Conservation (phyloP, 2,888 invertebrate genomes). For the Pyrrhosoma nymphula region DNA sequence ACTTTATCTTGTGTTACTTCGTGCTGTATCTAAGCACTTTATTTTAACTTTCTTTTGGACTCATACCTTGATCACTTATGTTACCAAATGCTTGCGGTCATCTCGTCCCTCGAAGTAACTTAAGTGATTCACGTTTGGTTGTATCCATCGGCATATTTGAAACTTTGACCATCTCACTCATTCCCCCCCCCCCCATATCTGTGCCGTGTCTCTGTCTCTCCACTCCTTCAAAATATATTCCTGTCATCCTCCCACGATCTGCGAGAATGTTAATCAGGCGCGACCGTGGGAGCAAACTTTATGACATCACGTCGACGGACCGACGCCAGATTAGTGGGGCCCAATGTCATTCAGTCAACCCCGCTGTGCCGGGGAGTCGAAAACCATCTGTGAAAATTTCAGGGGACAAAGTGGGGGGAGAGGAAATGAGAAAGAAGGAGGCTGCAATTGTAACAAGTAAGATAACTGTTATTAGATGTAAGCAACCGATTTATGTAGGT, state of each 20-base stretch:
- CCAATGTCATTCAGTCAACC: constrained; percentile 5
- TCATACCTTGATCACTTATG: no score
- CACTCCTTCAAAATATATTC: background rate
- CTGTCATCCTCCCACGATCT: background rate
- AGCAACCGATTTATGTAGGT: background rate
- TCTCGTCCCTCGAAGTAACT: no score
- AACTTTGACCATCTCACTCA: background rate
- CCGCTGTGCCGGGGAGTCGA: background rate
- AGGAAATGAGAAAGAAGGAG: background rate
- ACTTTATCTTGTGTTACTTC: no score
- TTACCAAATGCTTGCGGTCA: no score
- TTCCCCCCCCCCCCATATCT: background rate
- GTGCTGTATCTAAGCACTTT: no score
- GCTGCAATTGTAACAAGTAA: background rate
- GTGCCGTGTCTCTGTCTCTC: no score
- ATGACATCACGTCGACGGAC: background rate
- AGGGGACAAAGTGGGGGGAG: background rate
- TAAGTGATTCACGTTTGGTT: no score
- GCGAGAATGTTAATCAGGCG: background rate
- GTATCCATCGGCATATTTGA: no score
- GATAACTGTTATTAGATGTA: background rate
- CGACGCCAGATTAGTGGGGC: background rate
- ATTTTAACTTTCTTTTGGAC: no score
- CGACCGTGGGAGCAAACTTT: background rate
- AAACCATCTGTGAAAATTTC: background rate